A percentile compares a stretch with the other conserved stretches of the same genome.
Conservation (phyloP, 2,888 invertebrate species). For the Rhagophthalmus giganteus region DNA sequence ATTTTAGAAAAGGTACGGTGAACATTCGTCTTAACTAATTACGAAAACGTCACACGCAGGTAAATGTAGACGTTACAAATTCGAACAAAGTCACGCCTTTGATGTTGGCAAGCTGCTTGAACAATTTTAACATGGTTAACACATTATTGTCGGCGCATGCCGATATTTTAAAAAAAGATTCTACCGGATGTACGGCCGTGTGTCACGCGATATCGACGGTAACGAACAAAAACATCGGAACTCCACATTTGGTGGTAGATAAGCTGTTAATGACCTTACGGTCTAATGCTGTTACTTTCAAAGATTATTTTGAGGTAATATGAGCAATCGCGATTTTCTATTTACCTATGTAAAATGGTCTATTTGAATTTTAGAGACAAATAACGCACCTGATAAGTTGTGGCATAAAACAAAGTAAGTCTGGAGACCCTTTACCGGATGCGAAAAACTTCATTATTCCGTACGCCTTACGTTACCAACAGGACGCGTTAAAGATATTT, state of each 20-base stretch:
- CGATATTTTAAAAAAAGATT: constrained; percentile 47
- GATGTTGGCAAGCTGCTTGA: constrained; percentile 52
- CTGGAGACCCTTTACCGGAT: constrained; percentile 39
- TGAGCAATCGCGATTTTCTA: too few species aligned
- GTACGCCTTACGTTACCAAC: constrained; percentile 45
- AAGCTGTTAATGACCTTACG: constrained; percentile 41
- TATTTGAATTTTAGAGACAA: too few species aligned
- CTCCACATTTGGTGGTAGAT: constrained; percentile 43
- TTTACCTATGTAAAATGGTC: too few species aligned
- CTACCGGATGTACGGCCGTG: constrained; percentile 49
- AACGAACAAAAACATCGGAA: constrained; percentile 44
- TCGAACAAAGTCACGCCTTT: constrained; percentile 51
- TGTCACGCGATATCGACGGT: constrained; percentile 51
- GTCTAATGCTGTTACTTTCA: constrained; percentile 38
- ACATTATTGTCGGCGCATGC: constrained; percentile 45
- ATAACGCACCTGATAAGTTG: constrained; percentile 42
- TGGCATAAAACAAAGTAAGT: constrained; percentile 32
- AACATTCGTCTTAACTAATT: neutral
- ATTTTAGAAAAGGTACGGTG: constrained; percentile 41
- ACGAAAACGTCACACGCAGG: constrained; percentile 30
- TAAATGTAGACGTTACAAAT: constrained; percentile 44
- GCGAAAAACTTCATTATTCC: constrained; percentile 46
- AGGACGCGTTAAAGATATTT: constrained; percentile 44
- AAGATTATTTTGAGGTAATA: constrained; percentile 46
- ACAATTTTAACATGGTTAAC: constrained; percentile 45